Percentiles rank a stretch among this genome's conserved stretches.
Evolutionary conservation across 2,113 vertebrate genomes (phyloP).

Genomic region (Corythornis vintsioides): DNA sequence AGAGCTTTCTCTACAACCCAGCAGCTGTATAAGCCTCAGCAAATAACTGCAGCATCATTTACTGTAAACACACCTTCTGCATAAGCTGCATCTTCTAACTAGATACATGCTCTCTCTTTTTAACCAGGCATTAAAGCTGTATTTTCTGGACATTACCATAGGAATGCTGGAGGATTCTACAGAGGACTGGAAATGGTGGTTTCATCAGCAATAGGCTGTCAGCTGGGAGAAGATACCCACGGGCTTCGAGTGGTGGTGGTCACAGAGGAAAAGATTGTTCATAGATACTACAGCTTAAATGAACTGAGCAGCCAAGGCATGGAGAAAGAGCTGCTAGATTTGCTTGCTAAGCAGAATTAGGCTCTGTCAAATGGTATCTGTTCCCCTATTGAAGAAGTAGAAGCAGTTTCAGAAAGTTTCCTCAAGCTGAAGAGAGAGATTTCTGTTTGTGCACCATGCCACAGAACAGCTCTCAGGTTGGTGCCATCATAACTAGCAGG

Average conservation of each 20-base stretch:
- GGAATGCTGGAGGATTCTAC: constrained; percentile 89
- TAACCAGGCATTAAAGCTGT: constrained; percentile 88
- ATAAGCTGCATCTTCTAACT: neutral
- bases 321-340: constrained; percentile 80
- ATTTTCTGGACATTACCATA: constrained; percentile 94
- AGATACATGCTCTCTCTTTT: neutral
- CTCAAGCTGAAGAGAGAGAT: neutral
- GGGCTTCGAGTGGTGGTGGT: constrained; percentile 90
- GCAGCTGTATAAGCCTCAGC: neutral
- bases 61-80: neutral
- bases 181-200: constrained; percentile 91
- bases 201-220: constrained; percentile 94
- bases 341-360: constrained; percentile 73
- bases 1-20: neutral
- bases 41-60: neutral
- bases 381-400: neutral
- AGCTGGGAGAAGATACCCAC: constrained; percentile 87
- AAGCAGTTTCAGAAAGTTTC: neutral
- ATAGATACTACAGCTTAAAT: constrained; percentile 88
- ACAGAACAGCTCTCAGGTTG: neutral
- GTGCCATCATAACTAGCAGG: neutral
- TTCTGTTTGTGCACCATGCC: neutral
- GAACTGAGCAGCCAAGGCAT: constrained; percentile 79
- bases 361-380: neutral
- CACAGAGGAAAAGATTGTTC: constrained; percentile 82